Percentiles rank a stretch among this genome's conserved stretches.
phyloP scores from a whole-genome alignment of 2,797 vertebrate species.

The Chromis chromis region DNA sequence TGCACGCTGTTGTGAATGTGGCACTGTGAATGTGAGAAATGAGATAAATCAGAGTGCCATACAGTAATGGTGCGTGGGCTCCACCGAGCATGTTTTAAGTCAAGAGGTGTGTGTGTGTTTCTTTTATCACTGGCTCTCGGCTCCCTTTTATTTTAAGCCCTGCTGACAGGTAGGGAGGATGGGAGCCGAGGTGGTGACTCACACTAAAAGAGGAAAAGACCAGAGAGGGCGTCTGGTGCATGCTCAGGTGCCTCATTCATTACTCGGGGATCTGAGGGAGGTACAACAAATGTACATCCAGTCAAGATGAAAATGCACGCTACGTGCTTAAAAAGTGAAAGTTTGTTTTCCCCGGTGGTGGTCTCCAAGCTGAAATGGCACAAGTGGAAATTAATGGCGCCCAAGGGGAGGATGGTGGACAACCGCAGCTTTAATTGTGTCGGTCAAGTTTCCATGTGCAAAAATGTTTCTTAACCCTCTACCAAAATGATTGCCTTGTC shows the following conservation, averaged over 20 bases:
- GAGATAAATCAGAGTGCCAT: slow-evolving; percentile 69
- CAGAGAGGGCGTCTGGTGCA: slow-evolving; percentile 33
- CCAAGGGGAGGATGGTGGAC: neutral
- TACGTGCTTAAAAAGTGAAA: slow-evolving; percentile 9
- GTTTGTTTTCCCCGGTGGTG: slow-evolving; percentile 23
- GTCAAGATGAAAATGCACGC: slow-evolving; percentile 28
- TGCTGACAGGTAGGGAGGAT: slow-evolving; percentile 68
- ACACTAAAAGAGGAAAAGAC: slow-evolving; percentile 42
- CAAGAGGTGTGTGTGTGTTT: slow-evolving; percentile 56
- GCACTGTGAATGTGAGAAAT: slow-evolving; percentile 40
- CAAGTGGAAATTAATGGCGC: slow-evolving; percentile 14
- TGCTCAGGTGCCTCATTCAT: slow-evolving; percentile 53
- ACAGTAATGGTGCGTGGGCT: slow-evolving; percentile 73
- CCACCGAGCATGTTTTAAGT: slow-evolving; percentile 64
- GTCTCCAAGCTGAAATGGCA: neutral
- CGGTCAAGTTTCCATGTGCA: neutral
- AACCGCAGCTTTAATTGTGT: slow-evolving; percentile 5
- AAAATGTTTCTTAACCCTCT: neutral
- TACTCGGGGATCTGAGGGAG: slow-evolving; percentile 26
- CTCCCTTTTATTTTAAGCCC: slow-evolving; percentile 70
- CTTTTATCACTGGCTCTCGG: slow-evolving; percentile 62
- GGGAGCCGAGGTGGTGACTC: slow-evolving; percentile 58
- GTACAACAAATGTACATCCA: slow-evolving; percentile 2
- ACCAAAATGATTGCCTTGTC: neutral
- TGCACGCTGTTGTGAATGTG: slow-evolving; percentile 6